Percentiles rank a stretch among this genome's conserved stretches.
These are phyloP conservation scores for Pterostichus madidus DNA, from an alignment of 2,888 invertebrate genomes.

Conservation along the genomic window DNA sequence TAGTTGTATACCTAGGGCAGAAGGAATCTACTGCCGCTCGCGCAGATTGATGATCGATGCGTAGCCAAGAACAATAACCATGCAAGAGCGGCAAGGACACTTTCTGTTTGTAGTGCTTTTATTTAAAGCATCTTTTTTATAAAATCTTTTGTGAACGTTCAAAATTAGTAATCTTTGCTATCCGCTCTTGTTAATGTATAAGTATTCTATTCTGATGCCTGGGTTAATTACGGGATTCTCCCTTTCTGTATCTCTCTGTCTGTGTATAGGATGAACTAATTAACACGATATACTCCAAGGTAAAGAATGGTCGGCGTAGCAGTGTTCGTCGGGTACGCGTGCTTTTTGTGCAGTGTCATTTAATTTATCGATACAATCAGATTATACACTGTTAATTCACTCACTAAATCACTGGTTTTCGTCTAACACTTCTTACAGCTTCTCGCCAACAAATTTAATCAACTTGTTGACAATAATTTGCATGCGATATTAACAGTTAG, in stretches of 20 bases:
- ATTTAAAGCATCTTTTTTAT: no score
- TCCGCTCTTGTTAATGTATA: slow-evolving; percentile 32
- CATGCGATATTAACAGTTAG: slow-evolving; percentile 15
- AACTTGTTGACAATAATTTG: slow-evolving; percentile 21
- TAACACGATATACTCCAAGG: slow-evolving; percentile 88
- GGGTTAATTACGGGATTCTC: slow-evolving; percentile 42
- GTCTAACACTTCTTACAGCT: slow-evolving; percentile 41
- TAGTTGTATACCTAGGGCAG: no score
- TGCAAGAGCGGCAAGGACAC: no score
- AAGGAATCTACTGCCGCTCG: no score
- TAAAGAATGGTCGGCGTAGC: slow-evolving; percentile 76
- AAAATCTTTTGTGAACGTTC: no score
- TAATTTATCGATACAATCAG: slow-evolving; percentile 43
- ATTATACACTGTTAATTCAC: slow-evolving; percentile 40
- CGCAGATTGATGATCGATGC: no score
- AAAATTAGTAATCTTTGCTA: slow-evolving; percentile 14
- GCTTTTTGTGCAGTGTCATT: slow-evolving; percentile 65
- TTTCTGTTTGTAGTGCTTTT: no score
- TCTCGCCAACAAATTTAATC: slow-evolving; percentile 25
- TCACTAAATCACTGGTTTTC: slow-evolving; percentile 43
- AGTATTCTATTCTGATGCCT: slow-evolving; percentile 52
- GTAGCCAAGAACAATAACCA: no score
- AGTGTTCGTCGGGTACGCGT: slow-evolving; percentile 65
- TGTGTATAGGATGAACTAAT: slow-evolving; percentile 85
- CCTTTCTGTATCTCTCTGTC: slow-evolving; percentile 66